Base-by-base conservation (phyloP, 2,113 vertebrate species). In the Crotalus helleri region DNA sequence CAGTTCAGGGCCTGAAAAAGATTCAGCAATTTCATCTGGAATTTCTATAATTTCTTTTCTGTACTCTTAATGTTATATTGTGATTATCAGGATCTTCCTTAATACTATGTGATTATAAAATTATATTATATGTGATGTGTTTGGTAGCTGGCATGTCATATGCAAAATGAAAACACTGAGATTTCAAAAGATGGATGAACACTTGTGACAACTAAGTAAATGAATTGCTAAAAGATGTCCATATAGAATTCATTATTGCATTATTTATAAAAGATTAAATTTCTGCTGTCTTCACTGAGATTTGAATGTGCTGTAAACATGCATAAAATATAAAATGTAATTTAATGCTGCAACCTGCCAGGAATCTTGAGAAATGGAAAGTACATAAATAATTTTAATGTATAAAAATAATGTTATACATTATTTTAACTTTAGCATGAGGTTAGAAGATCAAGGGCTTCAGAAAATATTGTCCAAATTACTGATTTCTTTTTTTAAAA, bases 1-100 rank as follows among this genome's bases (percentile, higher is more conserved):
- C 95, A 98, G 97, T 97, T 97, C 98, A 93, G 98, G 97, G 92
- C 97, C 98, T 98, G 89, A 90, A 94, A 49, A 93, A n/a, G 87
- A 46, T 19, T 90, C n/a, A 87, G 13, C 9, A 85, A 21, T 0
- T 7, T 12, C 29, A 69, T 0, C 1, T 23, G 26, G 86, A 49
- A 53, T 26, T 44, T 17, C 39, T 54, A 74, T n/a, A 39, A 81
- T 90, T 90, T 69, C 24, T 55, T 21, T 7, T 61, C 12, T 53
- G 9, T n/a, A 33, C 19, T 74, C 24, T 57, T 74, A 5, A 26
- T 58, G 15, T 44, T 58, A 29, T 46, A n/a, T 5, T 86, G 29
- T 12, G 19, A 26, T 26, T 44, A 64, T 44, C 61, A 54, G 23
- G 33, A 55, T 61, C 21, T 74, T 59, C n/a, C 59, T 54, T 81